A percentile compares a stretch with the other conserved stretches of the same genome.
phyloP scores from a whole-genome alignment of 2,113 vertebrate genomes.

The Aphyosemion australe region DNA sequence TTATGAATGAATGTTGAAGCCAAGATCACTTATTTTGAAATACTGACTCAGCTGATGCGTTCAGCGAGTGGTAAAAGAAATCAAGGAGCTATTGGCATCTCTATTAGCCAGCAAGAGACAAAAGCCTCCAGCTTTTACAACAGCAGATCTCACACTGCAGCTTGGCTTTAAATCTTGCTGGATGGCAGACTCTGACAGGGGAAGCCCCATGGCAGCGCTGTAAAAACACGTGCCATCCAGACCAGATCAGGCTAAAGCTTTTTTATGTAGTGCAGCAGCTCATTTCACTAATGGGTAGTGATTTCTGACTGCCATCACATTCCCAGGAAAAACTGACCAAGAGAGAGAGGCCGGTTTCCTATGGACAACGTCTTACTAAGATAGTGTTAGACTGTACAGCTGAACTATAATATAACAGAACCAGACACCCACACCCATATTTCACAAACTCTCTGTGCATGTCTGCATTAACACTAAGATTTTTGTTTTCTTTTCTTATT shows the following conservation, averaged over 20 bases:
- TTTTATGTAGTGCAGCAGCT: constrained; percentile 35
- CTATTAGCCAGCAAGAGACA: constrained; percentile 13
- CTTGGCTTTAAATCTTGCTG: constrained; percentile 36
- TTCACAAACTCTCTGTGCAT: not conserved
- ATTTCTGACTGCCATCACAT: constrained; percentile 44
- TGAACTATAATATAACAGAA: not conserved
- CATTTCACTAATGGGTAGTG: constrained; percentile 55
- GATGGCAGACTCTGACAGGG: constrained; percentile 43
- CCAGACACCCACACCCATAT: not conserved
- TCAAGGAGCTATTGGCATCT: constrained; percentile 23
- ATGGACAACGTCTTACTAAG: not conserved
- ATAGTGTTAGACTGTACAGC: no score
- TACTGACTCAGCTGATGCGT: not conserved
- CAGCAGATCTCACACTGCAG: constrained; percentile 25
- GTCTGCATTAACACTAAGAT: not conserved
- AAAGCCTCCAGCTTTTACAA: constrained; percentile 17
- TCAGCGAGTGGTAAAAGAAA: constrained; percentile 22
- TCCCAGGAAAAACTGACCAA: constrained; percentile 33
- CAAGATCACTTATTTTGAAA: not conserved
- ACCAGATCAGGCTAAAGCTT: constrained; percentile 21
- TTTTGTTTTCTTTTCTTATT: not conserved
- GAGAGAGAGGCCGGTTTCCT: not conserved
- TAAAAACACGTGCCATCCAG: constrained; percentile 51
- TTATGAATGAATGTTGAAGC: not conserved
- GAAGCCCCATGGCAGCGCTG: constrained; percentile 35